Conservation (phyloP, 2,888 invertebrate genomes). For the Syritta pipiens region DNA sequence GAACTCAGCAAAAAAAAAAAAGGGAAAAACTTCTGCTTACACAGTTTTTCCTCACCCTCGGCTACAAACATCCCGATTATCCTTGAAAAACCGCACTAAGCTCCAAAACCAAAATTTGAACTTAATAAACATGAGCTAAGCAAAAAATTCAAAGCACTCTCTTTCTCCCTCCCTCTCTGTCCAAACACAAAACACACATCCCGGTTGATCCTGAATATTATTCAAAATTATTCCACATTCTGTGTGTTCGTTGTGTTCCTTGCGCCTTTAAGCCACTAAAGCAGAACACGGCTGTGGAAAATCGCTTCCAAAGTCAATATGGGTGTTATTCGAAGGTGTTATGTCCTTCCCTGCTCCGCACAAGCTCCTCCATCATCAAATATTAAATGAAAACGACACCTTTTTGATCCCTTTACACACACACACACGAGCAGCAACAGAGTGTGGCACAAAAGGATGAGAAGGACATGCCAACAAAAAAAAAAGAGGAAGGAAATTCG, state of each 20-base stretch:
- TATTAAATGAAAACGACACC: constrained; percentile 67
- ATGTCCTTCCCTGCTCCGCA: constrained; percentile 27
- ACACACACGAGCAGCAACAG: not conserved
- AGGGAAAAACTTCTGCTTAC: not conserved
- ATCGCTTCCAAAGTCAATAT: constrained; percentile 61
- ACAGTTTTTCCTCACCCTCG: not conserved
- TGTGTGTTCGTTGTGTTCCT: not conserved
- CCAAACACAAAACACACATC: not conserved
- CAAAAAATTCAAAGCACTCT: constrained; percentile 13
- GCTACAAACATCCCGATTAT: constrained; percentile 30
- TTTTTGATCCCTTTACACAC: constrained; percentile 43
- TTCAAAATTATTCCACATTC: constrained; percentile 56
- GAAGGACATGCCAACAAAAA: constrained; percentile 5
- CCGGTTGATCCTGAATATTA: constrained; percentile 42
- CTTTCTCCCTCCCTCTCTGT: too few species aligned
- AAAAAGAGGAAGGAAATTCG: constrained; percentile 4
- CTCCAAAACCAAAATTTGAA: constrained; percentile 38
- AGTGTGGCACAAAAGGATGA: constrained; percentile 30
- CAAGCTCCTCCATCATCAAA: constrained; percentile 58
- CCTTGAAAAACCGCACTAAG: constrained; percentile 29
- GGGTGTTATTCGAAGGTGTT: constrained; percentile 55
- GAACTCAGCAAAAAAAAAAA: not conserved
- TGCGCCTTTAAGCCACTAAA: not conserved
- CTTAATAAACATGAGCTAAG: constrained; percentile 60
- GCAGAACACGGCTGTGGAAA: constrained; percentile 19